These are phyloP conservation scores for Solenopsis fugax DNA, from an alignment of 1,140 invertebrate genomes.

Conservation along the genomic window DNA sequence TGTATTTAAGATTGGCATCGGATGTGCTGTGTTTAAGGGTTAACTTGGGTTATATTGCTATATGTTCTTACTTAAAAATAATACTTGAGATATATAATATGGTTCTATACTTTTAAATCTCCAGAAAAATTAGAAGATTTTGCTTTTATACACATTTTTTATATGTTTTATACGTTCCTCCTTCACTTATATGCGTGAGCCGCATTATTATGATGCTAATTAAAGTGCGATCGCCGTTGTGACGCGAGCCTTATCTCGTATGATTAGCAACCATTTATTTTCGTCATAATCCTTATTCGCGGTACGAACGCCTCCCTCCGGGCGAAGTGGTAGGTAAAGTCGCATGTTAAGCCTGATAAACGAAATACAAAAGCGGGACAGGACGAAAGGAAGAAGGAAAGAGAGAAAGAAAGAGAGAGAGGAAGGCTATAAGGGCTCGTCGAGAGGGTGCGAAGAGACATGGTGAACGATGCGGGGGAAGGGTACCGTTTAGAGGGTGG, in stretches of 20 bases:
- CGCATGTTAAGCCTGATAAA: conserved; percentile 83
- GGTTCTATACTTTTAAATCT: neutral
- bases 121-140: neutral
- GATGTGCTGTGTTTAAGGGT: no score
- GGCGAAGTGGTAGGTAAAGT: conserved; percentile 76
- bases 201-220: conserved; percentile 43
- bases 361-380: conserved; percentile 80
- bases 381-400: conserved; percentile 30
- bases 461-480: conserved; percentile 16
- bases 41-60: neutral
- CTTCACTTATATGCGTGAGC: neutral
- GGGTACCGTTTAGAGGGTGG: conserved; percentile 35
- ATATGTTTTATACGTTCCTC: no score
- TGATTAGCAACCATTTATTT: conserved; percentile 54
- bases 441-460: conserved; percentile 60
- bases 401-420: conserved; percentile 27
- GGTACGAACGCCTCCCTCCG: conserved; percentile 47
- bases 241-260: conserved; percentile 49
- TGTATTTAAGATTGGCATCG: no score
- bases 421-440: conserved; percentile 9
- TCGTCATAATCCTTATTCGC: conserved; percentile 71
- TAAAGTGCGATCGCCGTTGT: conserved; percentile 41
- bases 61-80: conserved; percentile 1
- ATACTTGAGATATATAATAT: no score
- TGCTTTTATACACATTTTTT: neutral